Evolutionary conservation across 2,797 vertebrate species (phyloP), one percentile per base, ranked within the genome.

Genomic region (Naso thynnoides): DNA sequence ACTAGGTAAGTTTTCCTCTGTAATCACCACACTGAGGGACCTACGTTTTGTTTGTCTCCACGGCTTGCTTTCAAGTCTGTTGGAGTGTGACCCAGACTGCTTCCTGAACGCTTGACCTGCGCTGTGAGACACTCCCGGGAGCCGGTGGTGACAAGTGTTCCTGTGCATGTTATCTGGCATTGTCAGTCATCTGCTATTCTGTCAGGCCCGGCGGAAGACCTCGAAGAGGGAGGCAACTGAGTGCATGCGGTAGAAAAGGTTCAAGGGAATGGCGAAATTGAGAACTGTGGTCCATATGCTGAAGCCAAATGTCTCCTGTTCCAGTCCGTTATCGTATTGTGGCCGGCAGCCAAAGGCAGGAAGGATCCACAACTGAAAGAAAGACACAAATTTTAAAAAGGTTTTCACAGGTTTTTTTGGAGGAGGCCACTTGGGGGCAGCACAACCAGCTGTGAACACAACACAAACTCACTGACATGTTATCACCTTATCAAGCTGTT

Each of bases 181-280:
- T 39, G 75, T 78, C 71, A 50, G 39, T 83, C 49, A 42, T 71
- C 58, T n/a, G 59, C 49, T 47, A 8, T 41, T 33, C 24, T 21
- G 54, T 94, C 91, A 96, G 81, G 94, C 92, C 54, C 88, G 90
- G 44, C 88, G 86, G 78, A 94, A 98, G 78, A 99, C 96, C 86
- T 99, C 98, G 52, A 98, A 98, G 73, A 99, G 96, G 2, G 96
- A 96, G 66, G 97, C 96, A 27, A 98, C 97, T 31, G 97, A 97
- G 63, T 99, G 98, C 96, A 99, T 99, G 50, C 97, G 95, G 87
- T 99, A 99, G 93, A 99, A 99, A 89, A 99, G 96, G 83, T 95
- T 98, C 83, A 99, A 95, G 42, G 98, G 98, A 89, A 99, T 96
- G 0, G 96, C 96, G 55, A 99, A 96, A 91, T 98, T 99, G 86